A percentile compares a stretch with the other conserved stretches of the same genome.
Conservation (phyloP, 2,113 vertebrate genomes). For the Apus apus region DNA sequence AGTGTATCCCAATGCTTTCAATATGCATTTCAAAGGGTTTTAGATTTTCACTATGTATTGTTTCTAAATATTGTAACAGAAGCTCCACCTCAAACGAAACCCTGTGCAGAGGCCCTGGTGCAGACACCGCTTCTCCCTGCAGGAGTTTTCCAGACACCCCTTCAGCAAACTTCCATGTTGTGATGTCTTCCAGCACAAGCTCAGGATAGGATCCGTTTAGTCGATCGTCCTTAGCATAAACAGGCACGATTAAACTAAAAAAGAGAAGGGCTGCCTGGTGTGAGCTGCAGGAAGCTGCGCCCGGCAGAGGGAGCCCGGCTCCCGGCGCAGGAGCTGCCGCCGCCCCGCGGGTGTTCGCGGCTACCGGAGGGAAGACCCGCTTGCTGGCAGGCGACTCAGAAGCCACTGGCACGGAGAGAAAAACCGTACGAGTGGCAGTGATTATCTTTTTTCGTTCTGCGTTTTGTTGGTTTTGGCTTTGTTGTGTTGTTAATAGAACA, state of each 20-base stretch:
- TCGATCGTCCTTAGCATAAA: not conserved
- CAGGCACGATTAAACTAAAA: not conserved
- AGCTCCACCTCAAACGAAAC: not conserved
- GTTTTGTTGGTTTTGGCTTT: too few species aligned
- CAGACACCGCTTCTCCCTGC: fast-evolving
- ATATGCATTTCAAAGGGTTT: not conserved
- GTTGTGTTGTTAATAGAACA: too few species aligned
- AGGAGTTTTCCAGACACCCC: fast-evolving
- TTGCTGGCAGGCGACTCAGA: too few species aligned
- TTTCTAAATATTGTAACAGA: not conserved
- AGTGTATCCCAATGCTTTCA: not conserved
- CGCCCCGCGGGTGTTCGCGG: too few species aligned
- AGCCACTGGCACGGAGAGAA: not conserved
- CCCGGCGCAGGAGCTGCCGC: not conserved
- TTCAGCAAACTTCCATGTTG: fast-evolving
- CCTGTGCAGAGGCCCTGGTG: fast-evolving
- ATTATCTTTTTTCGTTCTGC: too few species aligned
- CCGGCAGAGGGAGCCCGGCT: conserved; percentile 56
- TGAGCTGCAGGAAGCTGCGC: not conserved
- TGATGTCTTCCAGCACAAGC: not conserved
- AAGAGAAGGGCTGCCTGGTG: too few species aligned
- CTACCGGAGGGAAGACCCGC: too few species aligned
- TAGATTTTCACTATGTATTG: not conserved
- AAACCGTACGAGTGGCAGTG: not conserved
- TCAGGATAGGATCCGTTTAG: fast-evolving